Conservation (phyloP, 64 coral and sea anemone species). For the Dendrophyllia cribrosa region DNA sequence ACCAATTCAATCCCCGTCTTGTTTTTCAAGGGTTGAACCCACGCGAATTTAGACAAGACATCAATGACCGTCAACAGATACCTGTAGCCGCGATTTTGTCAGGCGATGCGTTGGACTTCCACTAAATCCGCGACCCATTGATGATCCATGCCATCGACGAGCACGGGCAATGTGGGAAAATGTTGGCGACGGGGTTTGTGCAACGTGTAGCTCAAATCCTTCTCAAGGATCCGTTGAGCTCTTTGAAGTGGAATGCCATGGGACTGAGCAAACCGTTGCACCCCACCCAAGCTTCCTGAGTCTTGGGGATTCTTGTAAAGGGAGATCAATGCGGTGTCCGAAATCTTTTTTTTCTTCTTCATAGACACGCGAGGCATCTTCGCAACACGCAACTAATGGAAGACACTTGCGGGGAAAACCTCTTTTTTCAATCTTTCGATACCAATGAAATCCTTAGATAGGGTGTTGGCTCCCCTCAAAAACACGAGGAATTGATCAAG, state of each 20-base stretch:
- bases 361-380: too few relatives aligned
- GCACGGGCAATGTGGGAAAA: constrained; percentile 4
- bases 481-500: too few relatives aligned
- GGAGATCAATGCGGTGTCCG: too few relatives aligned
- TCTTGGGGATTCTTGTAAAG: too few relatives aligned
- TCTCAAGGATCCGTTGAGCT: neutral
- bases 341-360: too few relatives aligned
- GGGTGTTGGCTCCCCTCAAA: too few relatives aligned
- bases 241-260: neutral
- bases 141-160: neutral
- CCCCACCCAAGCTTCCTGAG: neutral
- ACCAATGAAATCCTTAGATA: too few relatives aligned
- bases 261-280: neutral
- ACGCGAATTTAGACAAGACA: neutral
- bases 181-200: neutral
- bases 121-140: neutral
- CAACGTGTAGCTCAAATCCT: neutral
- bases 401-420: too few relatives aligned
- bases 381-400: too few relatives aligned
- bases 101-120: neutral
- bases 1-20: neutral
- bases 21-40: neutral
- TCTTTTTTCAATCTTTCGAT: too few relatives aligned
- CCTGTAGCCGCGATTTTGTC: neutral
- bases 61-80: constrained; percentile 11